Conservation (phyloP, 2,113 vertebrate species). For the Abramis brama region DNA sequence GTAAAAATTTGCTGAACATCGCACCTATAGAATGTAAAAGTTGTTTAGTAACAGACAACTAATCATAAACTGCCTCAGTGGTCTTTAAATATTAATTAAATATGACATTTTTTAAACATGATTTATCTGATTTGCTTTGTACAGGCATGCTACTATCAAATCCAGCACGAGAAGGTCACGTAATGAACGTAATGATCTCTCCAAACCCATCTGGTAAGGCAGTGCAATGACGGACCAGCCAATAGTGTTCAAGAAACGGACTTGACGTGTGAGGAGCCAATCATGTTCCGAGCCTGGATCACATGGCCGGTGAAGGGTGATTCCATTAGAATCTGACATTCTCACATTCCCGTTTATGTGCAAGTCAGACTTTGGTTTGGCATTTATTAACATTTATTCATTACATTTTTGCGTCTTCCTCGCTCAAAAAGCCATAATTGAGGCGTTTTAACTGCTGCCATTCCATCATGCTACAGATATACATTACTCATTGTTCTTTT, state of each 20-base stretch:
- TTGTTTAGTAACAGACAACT: neutral
- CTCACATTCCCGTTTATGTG: neutral
- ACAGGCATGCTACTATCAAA: constrained; percentile 98
- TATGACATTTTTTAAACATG: neutral
- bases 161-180: constrained; percentile 96
- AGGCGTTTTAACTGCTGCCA: constrained; percentile 8
- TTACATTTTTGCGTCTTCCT: neutral
- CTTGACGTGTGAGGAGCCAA: neutral
- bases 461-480: neutral
- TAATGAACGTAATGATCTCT: constrained; percentile 79
- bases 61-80: neutral
- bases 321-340: neutral
- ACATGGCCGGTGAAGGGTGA: neutral
- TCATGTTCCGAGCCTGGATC: neutral
- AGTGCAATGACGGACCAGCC: constrained; percentile 30
- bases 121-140: neutral
- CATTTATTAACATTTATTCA: neutral
- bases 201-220: neutral
- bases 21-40: neutral
- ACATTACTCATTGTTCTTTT: constrained; percentile 1
- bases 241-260: neutral
- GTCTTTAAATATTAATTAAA: neutral
- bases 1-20: neutral
- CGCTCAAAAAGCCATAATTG: neutral
- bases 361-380: neutral